These are phyloP conservation scores for Simalia tracyae DNA, from an alignment of 2,797 vertebrate genomes.

Conservation along the genomic window DNA sequence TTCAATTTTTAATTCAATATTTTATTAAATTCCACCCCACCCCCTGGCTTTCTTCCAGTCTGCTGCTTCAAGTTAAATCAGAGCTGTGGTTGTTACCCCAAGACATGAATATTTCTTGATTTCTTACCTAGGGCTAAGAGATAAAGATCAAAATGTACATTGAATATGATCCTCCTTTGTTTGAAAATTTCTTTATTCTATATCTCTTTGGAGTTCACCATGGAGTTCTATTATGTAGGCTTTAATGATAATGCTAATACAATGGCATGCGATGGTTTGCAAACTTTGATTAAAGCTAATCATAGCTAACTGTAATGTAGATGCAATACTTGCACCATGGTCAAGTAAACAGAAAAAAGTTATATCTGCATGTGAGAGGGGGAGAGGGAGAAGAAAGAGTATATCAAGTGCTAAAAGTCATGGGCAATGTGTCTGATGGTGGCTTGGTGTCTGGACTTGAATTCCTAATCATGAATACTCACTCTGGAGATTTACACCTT, in stretches of 20 bases:
- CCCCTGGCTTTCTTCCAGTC: background rate
- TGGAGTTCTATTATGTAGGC: no score
- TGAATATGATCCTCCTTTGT: background rate
- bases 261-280: background rate
- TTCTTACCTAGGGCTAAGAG: background rate
- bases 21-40: background rate
- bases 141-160: background rate
- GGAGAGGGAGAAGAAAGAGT: background rate
- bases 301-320: background rate
- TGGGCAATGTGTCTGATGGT: background rate
- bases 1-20: background rate
- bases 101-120: background rate
- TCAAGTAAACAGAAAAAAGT: background rate
- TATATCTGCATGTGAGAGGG: background rate
- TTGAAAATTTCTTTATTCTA: background rate
- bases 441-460: background rate
- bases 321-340: background rate
- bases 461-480: background rate
- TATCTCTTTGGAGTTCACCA: background rate
- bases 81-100: background rate
- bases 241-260: background rate
- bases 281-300: background rate
- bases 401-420: background rate
- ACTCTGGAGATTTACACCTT: background rate
- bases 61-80: background rate